Conservation (phyloP, 2,113 vertebrate genomes). For the Microcebus lehilahytsara region DNA sequence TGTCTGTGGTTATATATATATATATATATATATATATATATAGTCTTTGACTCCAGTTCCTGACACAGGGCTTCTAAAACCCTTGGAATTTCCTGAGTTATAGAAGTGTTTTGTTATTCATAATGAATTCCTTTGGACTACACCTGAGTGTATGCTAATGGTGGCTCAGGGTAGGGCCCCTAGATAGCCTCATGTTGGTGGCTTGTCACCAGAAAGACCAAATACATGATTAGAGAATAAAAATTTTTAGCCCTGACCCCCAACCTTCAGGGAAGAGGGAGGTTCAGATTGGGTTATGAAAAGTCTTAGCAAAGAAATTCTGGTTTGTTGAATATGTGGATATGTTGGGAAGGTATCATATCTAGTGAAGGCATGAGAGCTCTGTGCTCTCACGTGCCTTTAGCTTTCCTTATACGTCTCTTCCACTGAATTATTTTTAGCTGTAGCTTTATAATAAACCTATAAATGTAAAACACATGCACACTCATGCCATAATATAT, state of each 20-base stretch:
- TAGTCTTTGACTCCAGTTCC: not conserved
- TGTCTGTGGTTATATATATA: not conserved
- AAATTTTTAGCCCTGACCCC: not conserved
- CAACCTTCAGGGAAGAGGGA: not conserved
- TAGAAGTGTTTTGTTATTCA: not conserved
- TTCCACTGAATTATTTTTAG: not conserved
- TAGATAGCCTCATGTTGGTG: not conserved
- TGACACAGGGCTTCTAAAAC: too few species aligned
- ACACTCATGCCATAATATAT: not conserved
- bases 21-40: not conserved
- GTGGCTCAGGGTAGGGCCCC: not conserved
- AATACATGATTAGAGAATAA: not conserved
- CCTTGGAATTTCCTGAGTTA: not conserved
- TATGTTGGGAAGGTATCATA: not conserved
- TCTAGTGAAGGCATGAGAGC: not conserved
- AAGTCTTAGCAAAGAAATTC: not conserved
- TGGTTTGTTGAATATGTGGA: not conserved
- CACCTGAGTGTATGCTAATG: not conserved
- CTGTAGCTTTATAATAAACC: not conserved
- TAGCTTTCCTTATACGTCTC: not conserved
- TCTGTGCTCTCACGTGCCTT: not conserved
- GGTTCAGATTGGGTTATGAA: not conserved
- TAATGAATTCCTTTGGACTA: not conserved
- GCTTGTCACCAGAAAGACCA: not conserved
- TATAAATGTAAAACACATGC: not conserved